Evolutionary conservation across 2,113 vertebrate species (phyloP).

Genomic region (Nothocercus julius): DNA sequence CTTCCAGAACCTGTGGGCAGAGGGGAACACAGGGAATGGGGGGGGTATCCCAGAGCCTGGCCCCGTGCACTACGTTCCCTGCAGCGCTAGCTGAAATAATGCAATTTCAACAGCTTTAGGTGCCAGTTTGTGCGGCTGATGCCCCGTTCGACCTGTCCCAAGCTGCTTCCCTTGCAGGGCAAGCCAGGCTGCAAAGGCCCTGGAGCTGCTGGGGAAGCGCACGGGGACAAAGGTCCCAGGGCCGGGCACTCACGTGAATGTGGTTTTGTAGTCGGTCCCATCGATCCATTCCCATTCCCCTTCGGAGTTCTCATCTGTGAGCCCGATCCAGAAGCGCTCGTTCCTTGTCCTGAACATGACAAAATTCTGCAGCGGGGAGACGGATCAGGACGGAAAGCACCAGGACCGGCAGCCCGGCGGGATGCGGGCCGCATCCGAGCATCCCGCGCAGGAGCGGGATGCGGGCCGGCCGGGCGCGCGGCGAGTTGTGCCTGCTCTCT

Average conservation of each 20-base stretch:
- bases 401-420: neutral
- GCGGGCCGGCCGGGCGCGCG: neutral
- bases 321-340: constrained; percentile 20
- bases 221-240: too few species aligned
- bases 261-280: neutral
- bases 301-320: neutral
- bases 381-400: neutral
- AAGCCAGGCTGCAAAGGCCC: neutral
- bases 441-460: rapidly evolving
- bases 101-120: rapidly evolving
- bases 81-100: rapidly evolving
- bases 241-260: neutral
- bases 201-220: too few species aligned
- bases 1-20: constrained; percentile 26
- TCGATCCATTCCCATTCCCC: constrained; percentile 31
- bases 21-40: too few species aligned
- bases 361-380: neutral
- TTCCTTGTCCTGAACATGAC: constrained; percentile 11
- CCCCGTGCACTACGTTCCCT: rapidly evolving
- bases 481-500: neutral
- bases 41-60: neutral
- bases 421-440: neutral
- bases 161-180: neutral
- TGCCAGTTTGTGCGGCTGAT: neutral
- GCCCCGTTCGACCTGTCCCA: rapidly evolving